Evolutionary conservation across 1,140 invertebrate genomes (phyloP).

Genomic region (Heliconius himera): DNA sequence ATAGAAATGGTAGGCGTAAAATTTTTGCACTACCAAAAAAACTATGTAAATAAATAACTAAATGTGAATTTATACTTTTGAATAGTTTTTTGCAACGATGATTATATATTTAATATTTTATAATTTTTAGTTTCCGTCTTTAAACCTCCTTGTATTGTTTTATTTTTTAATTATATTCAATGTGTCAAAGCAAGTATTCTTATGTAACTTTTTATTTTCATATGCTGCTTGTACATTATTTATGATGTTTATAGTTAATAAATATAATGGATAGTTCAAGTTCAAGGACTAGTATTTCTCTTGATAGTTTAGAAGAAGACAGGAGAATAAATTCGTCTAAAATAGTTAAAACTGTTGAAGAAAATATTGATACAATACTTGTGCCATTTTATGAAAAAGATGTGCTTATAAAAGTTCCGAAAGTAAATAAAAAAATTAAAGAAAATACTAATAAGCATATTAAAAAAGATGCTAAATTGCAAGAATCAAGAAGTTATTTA

Average conservation of each 20-base stretch:
- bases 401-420: slow-evolving; percentile 68
- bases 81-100: background rate
- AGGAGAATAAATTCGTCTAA: slow-evolving; percentile 50
- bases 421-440: slow-evolving; percentile 49
- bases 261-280: slow-evolving; percentile 57
- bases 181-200: background rate
- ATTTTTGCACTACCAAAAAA: background rate
- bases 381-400: slow-evolving; percentile 77
- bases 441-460: slow-evolving; percentile 38
- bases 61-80: background rate
- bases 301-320: slow-evolving; percentile 66
- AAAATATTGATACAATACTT: slow-evolving; percentile 67
- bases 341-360: slow-evolving; percentile 42
- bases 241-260: background rate
- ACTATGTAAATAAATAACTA: background rate
- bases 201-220: slow-evolving; percentile 1
- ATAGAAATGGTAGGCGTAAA: background rate
- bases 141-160: background rate
- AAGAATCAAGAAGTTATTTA: slow-evolving; percentile 58
- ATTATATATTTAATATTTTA: background rate
- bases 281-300: slow-evolving; percentile 59
- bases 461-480: slow-evolving; percentile 40
- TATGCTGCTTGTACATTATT: background rate
- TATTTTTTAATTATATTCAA: background rate
- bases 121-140: background rate